These are phyloP conservation scores for Acanthacorydalis orientalis DNA, from an alignment of 2,888 invertebrate species.

Conservation along the genomic window DNA sequence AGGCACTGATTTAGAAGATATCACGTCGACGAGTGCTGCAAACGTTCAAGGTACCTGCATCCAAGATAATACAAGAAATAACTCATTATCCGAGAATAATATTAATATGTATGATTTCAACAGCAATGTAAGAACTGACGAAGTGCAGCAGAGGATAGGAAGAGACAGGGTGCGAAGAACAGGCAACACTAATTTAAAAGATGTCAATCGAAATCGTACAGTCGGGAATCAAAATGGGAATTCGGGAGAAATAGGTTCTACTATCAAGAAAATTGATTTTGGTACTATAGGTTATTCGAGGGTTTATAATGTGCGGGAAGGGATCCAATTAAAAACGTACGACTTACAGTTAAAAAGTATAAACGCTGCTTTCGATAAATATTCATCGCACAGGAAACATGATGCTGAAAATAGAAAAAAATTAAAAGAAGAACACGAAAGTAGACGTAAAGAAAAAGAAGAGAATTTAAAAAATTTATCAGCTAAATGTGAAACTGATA, in stretches of 20 bases:
- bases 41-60: too few species aligned
- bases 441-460: background rate
- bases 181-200: too few species aligned
- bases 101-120: too few species aligned
- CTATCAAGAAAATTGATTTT: background rate
- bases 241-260: background rate
- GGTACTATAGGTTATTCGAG: slow-evolving; percentile 1
- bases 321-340: slow-evolving; percentile 4
- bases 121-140: too few species aligned
- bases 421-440: background rate
- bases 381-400: background rate
- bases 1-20: too few species aligned
- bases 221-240: too few species aligned
- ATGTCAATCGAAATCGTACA: too few species aligned
- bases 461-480: background rate
- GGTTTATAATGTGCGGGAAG: slow-evolving; percentile 4
- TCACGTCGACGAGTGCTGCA: too few species aligned
- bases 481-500: background rate
- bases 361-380: background rate
- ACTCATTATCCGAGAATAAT: too few species aligned
- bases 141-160: too few species aligned
- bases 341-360: slow-evolving; percentile 1
- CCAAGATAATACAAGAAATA: too few species aligned
- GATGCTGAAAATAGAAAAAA: background rate
- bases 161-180: too few species aligned